These are phyloP conservation scores for Pipra filicauda DNA, from an alignment of 2,113 vertebrate genomes.

Conservation along the genomic window DNA sequence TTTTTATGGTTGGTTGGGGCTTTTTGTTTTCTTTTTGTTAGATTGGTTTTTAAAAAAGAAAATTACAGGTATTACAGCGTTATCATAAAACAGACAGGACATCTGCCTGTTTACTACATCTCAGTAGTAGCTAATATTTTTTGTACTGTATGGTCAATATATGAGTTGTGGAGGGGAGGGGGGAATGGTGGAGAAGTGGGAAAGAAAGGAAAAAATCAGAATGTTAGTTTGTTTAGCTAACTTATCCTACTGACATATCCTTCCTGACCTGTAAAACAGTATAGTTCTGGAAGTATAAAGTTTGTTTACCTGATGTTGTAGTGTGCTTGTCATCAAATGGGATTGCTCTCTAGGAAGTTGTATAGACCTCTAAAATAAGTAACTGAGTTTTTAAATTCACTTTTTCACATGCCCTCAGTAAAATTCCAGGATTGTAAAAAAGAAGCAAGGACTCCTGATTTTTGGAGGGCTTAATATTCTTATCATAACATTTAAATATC, in stretches of 20 bases:
- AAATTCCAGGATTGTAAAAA: background rate
- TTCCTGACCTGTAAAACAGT: background rate
- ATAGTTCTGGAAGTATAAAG: background rate
- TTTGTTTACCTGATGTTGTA: background rate
- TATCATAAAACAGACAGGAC: background rate
- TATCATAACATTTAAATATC: background rate
- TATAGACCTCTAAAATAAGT: background rate
- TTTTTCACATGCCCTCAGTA: background rate
- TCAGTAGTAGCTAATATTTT: background rate
- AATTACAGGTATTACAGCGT: background rate
- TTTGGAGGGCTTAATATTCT: background rate
- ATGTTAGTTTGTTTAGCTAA: background rate
- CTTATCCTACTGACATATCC: background rate
- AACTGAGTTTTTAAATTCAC: background rate
- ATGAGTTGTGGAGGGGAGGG: background rate
- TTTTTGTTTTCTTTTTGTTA: background rate
- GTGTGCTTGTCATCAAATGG: background rate
- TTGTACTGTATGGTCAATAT: background rate
- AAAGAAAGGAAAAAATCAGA: background rate
- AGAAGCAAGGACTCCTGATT: background rate
- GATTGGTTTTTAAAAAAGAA: background rate
- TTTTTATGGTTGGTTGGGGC: background rate
- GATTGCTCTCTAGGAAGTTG: background rate
- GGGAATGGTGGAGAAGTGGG: background rate
- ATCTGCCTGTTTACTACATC: background rate